Evolutionary conservation across 2,797 vertebrate species (phyloP).

Genomic region (Phalanger gymnotis): DNA sequence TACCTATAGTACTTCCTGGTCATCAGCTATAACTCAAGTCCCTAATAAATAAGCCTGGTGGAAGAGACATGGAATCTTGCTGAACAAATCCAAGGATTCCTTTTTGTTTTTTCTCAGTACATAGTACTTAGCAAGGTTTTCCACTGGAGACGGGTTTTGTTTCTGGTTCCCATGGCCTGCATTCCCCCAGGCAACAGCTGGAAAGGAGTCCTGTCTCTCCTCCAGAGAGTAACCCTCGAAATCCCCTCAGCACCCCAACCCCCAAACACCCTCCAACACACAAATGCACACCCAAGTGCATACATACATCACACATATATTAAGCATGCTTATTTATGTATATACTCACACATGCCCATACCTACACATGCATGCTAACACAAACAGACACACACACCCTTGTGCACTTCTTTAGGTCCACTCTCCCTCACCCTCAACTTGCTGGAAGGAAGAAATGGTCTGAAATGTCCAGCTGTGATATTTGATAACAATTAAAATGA

Average conservation of each 20-base stretch:
- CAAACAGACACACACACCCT: constrained; percentile 6
- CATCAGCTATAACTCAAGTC: not conserved
- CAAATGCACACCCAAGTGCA: not conserved
- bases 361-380: not conserved
- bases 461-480: constrained; percentile 68
- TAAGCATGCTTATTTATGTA: not conserved
- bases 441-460: constrained; percentile 70
- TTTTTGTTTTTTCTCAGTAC: not conserved
- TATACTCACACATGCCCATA: not conserved
- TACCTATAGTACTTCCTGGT: not conserved
- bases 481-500: constrained; percentile 60
- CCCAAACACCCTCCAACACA: not conserved
- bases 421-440: constrained; percentile 22
- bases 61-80: not conserved
- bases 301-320: not conserved
- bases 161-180: not conserved
- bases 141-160: not conserved
- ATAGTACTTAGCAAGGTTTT: not conserved
- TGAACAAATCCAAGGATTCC: not conserved
- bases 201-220: not conserved
- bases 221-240: not conserved
- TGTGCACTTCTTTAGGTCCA: constrained; percentile 43
- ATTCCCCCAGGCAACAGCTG: not conserved
- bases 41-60: not conserved
- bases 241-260: not conserved